Base-by-base conservation (phyloP, 2,888 invertebrate genomes). In the Tortrix viridana region DNA sequence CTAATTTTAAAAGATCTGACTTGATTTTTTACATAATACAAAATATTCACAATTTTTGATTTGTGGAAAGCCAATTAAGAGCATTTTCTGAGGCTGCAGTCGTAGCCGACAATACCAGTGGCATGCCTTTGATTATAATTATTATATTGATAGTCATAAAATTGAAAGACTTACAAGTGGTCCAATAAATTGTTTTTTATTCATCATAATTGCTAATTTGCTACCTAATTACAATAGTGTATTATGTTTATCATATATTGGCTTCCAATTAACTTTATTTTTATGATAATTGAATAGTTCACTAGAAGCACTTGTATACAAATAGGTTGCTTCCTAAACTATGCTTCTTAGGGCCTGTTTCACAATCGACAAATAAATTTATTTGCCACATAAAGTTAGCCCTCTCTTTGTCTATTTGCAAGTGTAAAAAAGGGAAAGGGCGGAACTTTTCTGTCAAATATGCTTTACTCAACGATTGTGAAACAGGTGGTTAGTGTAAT, bases 141-240 rank as follows among this genome's bases (percentile, higher is more conserved):
- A 55, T 43, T 69, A 66, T 71, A 71, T 61, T 69, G 67, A 69
- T 71, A 71, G 66, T 68, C 69, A 65, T 70, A 71, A 81, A 76
- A 82, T 77, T 80, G 69, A 85, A 88, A 89, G 88, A 88, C 87
- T 88, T 88, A 75, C 80, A 81, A 79, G 87, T 85, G 89, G 90
- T 90, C 89, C 90, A 89, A 89, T 84, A 79, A 77, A 81, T 79
- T 76, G 80, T 83, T 69, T 74, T 81, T 76, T 78, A 72, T 73
- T 73, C 70, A 48, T 71, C 71, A 69, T 75, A 67, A 71, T 70
- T 71, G 66, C 52, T 67, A 47, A 64, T 41, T 26, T 65, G 57
- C 69, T 68, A 69, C 62, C 62, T 70, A 67, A 65, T 64, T 50
- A 58, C 61, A 64, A 41, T 49, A 65, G 64, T 64, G 68, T 58